Conservation (phyloP, 2,888 invertebrate species). For the Encarsia formosa region DNA sequence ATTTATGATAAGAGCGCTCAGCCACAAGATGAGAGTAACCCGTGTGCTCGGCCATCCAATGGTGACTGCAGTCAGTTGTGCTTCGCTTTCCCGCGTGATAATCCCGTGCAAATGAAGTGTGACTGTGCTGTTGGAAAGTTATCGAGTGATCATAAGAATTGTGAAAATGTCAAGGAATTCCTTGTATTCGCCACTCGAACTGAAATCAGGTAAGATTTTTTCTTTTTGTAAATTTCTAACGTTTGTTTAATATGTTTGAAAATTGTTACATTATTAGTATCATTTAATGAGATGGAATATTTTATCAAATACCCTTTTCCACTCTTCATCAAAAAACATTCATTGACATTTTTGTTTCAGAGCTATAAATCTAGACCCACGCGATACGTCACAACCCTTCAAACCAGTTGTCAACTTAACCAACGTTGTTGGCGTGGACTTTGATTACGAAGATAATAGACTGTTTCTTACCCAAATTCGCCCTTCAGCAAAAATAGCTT, state of each 20-base stretch:
- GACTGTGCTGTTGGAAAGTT: slow-evolving; percentile 90
- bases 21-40: slow-evolving; percentile 76
- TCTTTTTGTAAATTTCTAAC: too few species aligned
- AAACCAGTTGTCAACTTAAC: slow-evolving; percentile 80
- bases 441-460: slow-evolving; percentile 83
- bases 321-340: too few species aligned
- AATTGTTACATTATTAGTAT: too few species aligned
- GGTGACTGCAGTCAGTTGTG: slow-evolving; percentile 93
- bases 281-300: too few species aligned
- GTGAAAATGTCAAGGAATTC: slow-evolving; percentile 82
- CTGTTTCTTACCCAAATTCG: slow-evolving; percentile 91
- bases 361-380: slow-evolving; percentile 83
- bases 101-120: slow-evolving; percentile 64
- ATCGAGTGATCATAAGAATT: slow-evolving; percentile 63
- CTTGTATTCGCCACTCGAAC: slow-evolving; percentile 91
- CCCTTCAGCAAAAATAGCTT: slow-evolving; percentile 84
- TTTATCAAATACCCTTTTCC: too few species aligned
- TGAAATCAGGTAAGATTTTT: slow-evolving; percentile 66
- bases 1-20: slow-evolving; percentile 88
- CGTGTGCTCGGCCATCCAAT: slow-evolving; percentile 71
- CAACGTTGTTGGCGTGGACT: slow-evolving; percentile 93
- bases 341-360: slow-evolving; percentile 47
- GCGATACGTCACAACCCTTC: slow-evolving; percentile 77
- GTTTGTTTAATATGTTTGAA: too few species aligned
- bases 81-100: slow-evolving; percentile 80